phyloP scores from a whole-genome alignment of 35 echinoderm and acorn worm genomes.

The Eucidaris tribuloides region DNA sequence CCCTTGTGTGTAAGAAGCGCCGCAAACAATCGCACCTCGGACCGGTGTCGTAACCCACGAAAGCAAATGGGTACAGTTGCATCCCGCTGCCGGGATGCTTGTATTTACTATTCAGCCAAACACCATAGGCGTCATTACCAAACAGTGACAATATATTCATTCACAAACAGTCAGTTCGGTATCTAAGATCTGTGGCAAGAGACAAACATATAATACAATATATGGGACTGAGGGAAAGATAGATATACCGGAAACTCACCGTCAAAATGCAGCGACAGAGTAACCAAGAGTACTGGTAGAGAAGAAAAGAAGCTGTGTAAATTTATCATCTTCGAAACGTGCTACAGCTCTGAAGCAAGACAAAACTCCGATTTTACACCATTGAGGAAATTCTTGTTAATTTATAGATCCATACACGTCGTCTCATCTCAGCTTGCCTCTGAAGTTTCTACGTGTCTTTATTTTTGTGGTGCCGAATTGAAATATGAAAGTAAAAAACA shows the following conservation, averaged over 20 bases:
- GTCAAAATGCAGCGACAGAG: conserved; percentile 62
- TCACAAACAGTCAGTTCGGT: not conserved
- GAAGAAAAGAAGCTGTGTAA: conserved; percentile 61
- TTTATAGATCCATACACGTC: not conserved
- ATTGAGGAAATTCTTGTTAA: not conserved
- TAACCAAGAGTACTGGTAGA: conserved; percentile 51
- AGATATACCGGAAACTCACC: not conserved
- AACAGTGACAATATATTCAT: not conserved
- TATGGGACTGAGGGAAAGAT: not conserved
- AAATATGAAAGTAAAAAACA: no score
- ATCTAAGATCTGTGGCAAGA: not conserved
- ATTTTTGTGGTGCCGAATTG: no score
- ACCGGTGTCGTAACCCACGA: no score
- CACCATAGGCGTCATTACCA: not conserved
- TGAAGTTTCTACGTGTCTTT: no score
- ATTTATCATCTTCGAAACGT: conserved; percentile 60
- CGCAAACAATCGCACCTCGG: no score
- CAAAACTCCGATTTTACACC: no score
- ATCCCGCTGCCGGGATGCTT: no score
- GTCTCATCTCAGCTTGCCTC: no score
- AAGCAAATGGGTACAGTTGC: no score
- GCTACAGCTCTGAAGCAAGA: not conserved
- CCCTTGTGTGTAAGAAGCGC: no score
- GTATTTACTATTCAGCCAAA: not conserved
- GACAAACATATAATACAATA: not conserved